These are phyloP conservation scores for Sebastes nivosus DNA, from an alignment of 2,797 vertebrate genomes.

Conservation along the genomic window DNA sequence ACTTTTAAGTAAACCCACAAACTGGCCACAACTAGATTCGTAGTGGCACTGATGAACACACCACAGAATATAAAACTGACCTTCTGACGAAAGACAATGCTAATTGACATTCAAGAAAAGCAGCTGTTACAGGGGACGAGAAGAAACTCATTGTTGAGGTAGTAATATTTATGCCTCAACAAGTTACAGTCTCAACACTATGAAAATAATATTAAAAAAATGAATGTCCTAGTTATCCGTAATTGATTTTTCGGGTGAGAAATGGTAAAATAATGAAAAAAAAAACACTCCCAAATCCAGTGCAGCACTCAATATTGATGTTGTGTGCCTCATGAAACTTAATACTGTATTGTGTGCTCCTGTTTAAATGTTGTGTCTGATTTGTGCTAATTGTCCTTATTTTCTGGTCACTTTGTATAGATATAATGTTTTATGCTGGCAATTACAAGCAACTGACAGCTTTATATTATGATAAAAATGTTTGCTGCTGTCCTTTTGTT, in stretches of 20 bases:
- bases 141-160: background rate
- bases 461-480: no score
- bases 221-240: background rate
- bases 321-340: no score
- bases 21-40: background rate
- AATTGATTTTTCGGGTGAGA: no score
- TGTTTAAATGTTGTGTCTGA: no score
- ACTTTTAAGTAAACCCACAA: background rate
- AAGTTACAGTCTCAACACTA: background rate
- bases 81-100: background rate
- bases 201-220: background rate
- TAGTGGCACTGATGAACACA: background rate
- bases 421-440: background rate
- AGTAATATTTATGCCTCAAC: no score
- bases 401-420: background rate
- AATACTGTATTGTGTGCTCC: fast-evolving
- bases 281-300: background rate
- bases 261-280: no score
- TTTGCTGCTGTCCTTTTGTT: background rate
- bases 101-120: no score
- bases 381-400: background rate
- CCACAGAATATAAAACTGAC: background rate
- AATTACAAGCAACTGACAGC: background rate
- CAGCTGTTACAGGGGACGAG: background rate
- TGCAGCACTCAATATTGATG: no score